These are phyloP conservation scores for Scortum barcoo DNA, from an alignment of 2,113 vertebrate genomes.

Conservation along the genomic window DNA sequence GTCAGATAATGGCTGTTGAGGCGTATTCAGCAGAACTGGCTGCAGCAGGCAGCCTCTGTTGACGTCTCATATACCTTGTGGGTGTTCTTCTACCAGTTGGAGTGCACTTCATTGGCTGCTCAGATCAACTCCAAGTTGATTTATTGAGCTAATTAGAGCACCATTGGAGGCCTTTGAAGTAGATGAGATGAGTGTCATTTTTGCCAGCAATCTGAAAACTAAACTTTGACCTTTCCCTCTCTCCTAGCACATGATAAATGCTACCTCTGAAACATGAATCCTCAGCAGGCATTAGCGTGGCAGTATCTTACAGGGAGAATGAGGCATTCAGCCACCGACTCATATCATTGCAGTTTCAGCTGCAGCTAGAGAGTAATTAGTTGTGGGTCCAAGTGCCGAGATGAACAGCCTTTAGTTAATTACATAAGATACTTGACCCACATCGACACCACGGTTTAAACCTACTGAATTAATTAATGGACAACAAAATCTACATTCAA, in stretches of 20 bases:
- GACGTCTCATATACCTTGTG: slow-evolving; percentile 9
- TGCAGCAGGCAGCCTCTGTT: slow-evolving; percentile 11
- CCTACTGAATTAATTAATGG: slow-evolving; percentile 51
- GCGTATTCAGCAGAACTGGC: slow-evolving; percentile 11
- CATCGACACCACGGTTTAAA: slow-evolving; percentile 44
- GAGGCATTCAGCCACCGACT: slow-evolving; percentile 30
- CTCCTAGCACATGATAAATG: background rate
- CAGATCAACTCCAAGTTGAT: slow-evolving; percentile 49
- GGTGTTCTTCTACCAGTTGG: slow-evolving; percentile 9
- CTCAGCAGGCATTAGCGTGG: background rate
- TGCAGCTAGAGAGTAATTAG: slow-evolving; percentile 58
- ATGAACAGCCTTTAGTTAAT: slow-evolving; percentile 65
- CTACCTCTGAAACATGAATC: slow-evolving; percentile 3
- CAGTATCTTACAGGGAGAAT: slow-evolving; percentile 33
- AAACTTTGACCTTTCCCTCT: slow-evolving; percentile 25
- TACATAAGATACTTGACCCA: slow-evolving; percentile 57
- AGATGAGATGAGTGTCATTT: slow-evolving; percentile 29
- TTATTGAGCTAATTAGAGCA: slow-evolving; percentile 58
- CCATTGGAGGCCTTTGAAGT: slow-evolving; percentile 16
- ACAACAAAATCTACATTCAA: slow-evolving; percentile 46
- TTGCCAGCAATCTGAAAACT: slow-evolving; percentile 23
- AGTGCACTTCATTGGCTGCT: slow-evolving; percentile 16
- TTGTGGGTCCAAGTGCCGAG: slow-evolving; percentile 41
- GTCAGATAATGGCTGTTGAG: slow-evolving; percentile 25
- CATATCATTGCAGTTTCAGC: slow-evolving; percentile 39